A percentile compares a stretch with the other conserved stretches of the same genome.
Conservation (phyloP, 1,140 invertebrate genomes). For the Potamilus streckersoni region DNA sequence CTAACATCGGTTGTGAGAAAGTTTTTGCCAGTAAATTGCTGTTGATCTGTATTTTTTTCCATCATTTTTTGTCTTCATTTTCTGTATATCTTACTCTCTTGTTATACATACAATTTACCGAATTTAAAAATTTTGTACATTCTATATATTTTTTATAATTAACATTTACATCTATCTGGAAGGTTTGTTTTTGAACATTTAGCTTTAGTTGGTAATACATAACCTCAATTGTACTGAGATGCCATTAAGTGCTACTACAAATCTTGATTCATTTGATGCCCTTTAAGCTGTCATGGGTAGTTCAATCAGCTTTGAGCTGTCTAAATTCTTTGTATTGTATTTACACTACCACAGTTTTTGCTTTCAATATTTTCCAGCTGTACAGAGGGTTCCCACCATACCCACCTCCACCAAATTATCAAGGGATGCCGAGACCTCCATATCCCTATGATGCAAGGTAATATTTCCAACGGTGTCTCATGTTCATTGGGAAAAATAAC, state of each 20-base stretch:
- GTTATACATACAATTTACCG: no score
- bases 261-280: neutral
- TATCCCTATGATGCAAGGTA: conserved; percentile 66
- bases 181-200: no score
- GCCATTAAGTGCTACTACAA: neutral
- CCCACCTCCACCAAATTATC: conserved; percentile 65
- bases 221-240: neutral
- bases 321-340: no score
- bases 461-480: conserved; percentile 4
- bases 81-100: neutral
- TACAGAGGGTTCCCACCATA: conserved; percentile 61
- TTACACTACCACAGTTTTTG: no score
- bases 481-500: no score
- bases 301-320: neutral
- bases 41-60: no score
- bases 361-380: conserved; percentile 48
- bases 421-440: conserved; percentile 62
- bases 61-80: neutral
- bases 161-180: no score
- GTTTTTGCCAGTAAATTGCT: no score
- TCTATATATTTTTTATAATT: no score
- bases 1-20: no score
- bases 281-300: neutral
- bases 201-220: no score
- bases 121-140: no score